Evolutionary conservation across 2,113 vertebrate species (phyloP).

Genomic region (Ameiurus melas): DNA sequence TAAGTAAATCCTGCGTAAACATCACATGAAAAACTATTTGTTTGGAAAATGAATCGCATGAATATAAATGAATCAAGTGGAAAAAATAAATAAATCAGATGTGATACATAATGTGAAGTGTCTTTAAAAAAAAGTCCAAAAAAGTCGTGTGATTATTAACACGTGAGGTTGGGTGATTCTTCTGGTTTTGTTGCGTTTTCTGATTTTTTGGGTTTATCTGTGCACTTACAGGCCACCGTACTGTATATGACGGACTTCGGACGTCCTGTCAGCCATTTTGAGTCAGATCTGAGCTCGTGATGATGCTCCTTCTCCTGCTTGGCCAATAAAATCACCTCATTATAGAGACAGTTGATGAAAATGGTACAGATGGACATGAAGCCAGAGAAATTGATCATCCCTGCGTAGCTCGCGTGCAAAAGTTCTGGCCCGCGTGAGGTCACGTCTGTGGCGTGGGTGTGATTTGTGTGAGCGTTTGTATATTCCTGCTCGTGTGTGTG

Average conservation of each 20-base stretch:
- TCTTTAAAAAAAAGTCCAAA: neutral
- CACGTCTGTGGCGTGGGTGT: conserved; percentile 40
- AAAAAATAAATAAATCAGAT: no score
- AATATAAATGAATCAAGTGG: neutral
- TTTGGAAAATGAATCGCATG: neutral
- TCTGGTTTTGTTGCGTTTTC: conserved; percentile 17
- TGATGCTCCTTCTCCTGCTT: neutral
- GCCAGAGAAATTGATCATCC: conserved; percentile 32
- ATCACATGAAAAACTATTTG: neutral
- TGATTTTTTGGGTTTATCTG: neutral
- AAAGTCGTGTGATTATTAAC: neutral
- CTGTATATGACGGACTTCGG: conserved; percentile 46
- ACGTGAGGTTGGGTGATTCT: neutral
- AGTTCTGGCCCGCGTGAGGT: conserved; percentile 21
- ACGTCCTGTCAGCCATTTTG: conserved; percentile 61
- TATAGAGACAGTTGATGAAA: conserved; percentile 42
- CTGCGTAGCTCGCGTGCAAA: conserved; percentile 45
- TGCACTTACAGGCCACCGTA: neutral
- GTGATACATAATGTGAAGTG: neutral
- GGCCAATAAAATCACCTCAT: conserved; percentile 28
- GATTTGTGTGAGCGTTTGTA: conserved; percentile 51
- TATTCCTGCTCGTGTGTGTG: conserved; percentile 32
- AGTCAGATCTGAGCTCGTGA: conserved; percentile 56
- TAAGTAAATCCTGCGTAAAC: neutral
- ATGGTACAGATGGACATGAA: conserved; percentile 35